A percentile compares a stretch with the other conserved stretches of the same genome.
These are phyloP conservation scores for Sebastes vulpes DNA, from an alignment of 2,797 vertebrate species.

Conservation along the genomic window DNA sequence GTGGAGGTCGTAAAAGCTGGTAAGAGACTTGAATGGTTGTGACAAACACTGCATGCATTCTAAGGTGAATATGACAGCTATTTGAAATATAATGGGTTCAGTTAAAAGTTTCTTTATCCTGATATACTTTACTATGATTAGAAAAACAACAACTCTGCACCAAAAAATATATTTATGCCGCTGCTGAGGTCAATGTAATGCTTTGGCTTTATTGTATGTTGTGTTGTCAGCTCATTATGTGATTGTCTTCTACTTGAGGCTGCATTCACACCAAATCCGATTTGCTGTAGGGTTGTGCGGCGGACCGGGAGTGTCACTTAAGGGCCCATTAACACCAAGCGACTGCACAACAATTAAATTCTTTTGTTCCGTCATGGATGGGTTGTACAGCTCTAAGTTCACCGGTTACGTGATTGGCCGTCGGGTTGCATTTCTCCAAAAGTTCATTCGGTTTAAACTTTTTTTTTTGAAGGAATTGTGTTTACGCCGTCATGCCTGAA, in stretches of 20 bases:
- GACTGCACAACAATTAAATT: too few relatives aligned
- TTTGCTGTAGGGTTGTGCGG: too few relatives aligned
- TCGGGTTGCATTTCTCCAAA: neutral
- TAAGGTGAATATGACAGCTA: conserved; percentile 6
- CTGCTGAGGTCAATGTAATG: neutral
- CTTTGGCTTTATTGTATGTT: neutral
- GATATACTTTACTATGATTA: neutral
- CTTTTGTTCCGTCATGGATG: too few relatives aligned
- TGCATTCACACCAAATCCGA: neutral
- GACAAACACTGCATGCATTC: conserved; percentile 7
- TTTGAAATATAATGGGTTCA: conserved; percentile 10
- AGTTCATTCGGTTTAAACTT: neutral
- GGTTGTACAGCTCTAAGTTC: too few relatives aligned
- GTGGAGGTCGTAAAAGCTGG: conserved; percentile 9
- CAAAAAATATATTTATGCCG: neutral
- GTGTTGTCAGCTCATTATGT: neutral
- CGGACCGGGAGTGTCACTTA: too few relatives aligned
- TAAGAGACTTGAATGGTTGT: conserved; percentile 28
- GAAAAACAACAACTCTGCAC: neutral
- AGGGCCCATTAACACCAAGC: too few relatives aligned
- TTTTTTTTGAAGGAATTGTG: neutral
- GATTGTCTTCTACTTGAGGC: neutral
- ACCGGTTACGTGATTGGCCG: too few relatives aligned
- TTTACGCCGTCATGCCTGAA: neutral
- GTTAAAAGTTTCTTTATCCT: neutral